Evolutionary conservation across 2,888 invertebrate genomes (phyloP).

Genomic region (Dasypogon diadema): DNA sequence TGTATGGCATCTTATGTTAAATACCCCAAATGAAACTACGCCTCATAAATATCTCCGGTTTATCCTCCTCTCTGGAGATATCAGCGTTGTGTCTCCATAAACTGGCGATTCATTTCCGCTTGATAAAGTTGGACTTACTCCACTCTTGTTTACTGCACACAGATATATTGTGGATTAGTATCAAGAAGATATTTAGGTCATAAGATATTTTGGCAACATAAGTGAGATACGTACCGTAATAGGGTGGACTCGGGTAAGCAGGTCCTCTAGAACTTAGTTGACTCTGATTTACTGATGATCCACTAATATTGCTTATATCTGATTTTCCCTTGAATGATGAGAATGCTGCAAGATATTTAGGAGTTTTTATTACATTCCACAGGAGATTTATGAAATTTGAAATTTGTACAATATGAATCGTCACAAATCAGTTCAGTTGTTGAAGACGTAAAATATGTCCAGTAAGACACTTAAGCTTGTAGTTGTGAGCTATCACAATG

Average conservation of each 20-base stretch:
- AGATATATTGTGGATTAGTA: conserved; percentile 43
- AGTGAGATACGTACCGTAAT: conserved; percentile 11
- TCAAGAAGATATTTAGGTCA: conserved; percentile 30
- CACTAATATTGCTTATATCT: conserved; percentile 53
- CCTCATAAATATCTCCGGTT: conserved; percentile 62
- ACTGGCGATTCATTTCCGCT: conserved; percentile 62
- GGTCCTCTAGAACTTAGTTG: conserved; percentile 49
- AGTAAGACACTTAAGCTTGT: too few relatives aligned
- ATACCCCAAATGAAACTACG: conserved; percentile 51
- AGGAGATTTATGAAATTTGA: too few relatives aligned
- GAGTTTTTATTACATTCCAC: neutral
- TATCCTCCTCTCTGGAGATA: conserved; percentile 62
- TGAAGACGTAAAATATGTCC: too few relatives aligned
- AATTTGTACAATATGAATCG: too few relatives aligned
- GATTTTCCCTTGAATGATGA: conserved; percentile 58
- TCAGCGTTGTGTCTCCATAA: conserved; percentile 64
- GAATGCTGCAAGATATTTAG: conserved; percentile 57
- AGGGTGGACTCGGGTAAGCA: conserved; percentile 56
- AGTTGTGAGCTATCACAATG: too few relatives aligned
- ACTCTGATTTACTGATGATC: conserved; percentile 51
- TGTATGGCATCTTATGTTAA: conserved; percentile 53
- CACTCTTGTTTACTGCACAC: conserved; percentile 57
- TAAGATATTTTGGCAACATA: conserved; percentile 17
- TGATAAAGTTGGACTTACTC: conserved; percentile 60
- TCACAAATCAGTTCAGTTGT: too few relatives aligned